Conservation (phyloP, 2,888 invertebrate genomes). For the Tinea trinotella region DNA sequence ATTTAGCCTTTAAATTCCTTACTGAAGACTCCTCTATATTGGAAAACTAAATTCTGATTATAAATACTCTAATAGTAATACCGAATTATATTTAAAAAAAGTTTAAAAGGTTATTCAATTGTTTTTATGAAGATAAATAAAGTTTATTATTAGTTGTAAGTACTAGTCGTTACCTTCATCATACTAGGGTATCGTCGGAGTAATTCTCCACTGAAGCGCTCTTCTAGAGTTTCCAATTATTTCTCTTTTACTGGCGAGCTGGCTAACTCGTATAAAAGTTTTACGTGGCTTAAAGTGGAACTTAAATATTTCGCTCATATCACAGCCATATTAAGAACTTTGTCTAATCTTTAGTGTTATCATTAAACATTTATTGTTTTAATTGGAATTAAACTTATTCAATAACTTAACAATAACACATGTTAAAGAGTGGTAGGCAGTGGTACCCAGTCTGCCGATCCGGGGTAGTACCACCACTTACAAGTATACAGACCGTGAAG, state of each 20-base stretch:
- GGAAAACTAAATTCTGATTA: too few species aligned
- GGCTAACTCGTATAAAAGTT: slow-evolving; percentile 67
- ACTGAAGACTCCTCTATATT: too few species aligned
- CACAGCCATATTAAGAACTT: slow-evolving; percentile 21
- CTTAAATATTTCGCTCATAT: slow-evolving; percentile 29
- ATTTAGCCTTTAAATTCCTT: too few species aligned
- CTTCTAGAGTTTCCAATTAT: slow-evolving; percentile 59
- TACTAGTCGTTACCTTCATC: slow-evolving; percentile 2
- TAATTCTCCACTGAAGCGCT: background rate
- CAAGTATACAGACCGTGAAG: too few species aligned
- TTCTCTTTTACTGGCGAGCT: slow-evolving; percentile 37
- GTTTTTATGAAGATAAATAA: background rate
- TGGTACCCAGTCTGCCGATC: too few species aligned
- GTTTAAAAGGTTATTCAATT: too few species aligned
- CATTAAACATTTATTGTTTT: background rate
- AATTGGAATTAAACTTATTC: background rate
- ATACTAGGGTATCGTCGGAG: background rate
- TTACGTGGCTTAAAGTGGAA: slow-evolving; percentile 43
- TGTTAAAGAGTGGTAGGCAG: too few species aligned
- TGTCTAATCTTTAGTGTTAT: background rate
- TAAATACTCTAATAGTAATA: too few species aligned
- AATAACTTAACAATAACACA: too few species aligned
- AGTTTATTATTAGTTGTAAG: background rate
- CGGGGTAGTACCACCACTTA: too few species aligned
- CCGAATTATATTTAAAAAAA: too few species aligned